A percentile compares a stretch with the other conserved stretches of the same genome.
phyloP scores from a whole-genome alignment of 1,140 invertebrate genomes.

The Mamestra configurata region DNA sequence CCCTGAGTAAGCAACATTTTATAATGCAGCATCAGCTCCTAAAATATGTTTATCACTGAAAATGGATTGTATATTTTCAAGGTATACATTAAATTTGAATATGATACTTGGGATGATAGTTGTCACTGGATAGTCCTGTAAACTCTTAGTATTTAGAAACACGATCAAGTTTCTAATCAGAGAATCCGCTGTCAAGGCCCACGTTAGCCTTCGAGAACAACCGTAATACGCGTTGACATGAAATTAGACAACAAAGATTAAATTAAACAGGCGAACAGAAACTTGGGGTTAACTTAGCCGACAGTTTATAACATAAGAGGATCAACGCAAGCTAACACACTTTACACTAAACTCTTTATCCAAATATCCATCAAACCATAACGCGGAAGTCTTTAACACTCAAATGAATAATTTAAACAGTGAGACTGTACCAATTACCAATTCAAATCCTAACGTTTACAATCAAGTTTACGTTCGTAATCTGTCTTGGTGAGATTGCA shows the following conservation, averaged over 20 bases:
- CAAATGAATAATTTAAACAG: conserved; percentile 46
- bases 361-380: conserved; percentile 18
- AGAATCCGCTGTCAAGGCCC: background rate
- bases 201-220: background rate
- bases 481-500: conserved; percentile 47
- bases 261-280: background rate
- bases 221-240: background rate
- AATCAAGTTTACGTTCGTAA: conserved; percentile 47
- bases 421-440: conserved; percentile 40
- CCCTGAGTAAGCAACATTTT: background rate
- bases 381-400: conserved; percentile 9
- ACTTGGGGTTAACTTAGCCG: background rate
- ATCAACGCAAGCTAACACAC: background rate
- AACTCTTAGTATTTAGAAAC: background rate
- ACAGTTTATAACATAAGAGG: conserved; percentile 14
- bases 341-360: conserved; percentile 13
- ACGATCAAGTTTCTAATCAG: background rate
- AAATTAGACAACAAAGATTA: background rate
- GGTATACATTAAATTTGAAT: background rate
- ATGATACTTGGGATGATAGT: background rate
- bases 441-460: conserved; percentile 44
- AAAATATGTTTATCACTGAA: background rate
- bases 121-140: background rate
- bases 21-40: no score
- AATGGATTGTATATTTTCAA: background rate